phyloP scores from a whole-genome alignment of 92 coral and sea anemone genomes.

The Epizoanthus fatuus region DNA sequence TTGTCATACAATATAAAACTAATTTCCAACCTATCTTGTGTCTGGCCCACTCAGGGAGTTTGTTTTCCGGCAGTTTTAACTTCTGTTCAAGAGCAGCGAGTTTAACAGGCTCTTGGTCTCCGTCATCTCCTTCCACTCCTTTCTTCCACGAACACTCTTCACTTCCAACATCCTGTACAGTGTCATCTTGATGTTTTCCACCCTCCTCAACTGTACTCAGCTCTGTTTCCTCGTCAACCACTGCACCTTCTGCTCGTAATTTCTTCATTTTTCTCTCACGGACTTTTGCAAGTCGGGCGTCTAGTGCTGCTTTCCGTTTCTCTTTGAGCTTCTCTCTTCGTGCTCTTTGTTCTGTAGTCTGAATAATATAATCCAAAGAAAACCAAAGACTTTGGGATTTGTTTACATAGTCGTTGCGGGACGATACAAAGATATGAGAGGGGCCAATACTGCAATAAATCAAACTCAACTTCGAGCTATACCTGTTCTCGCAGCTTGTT shows the following conservation, averaged over 20 bases:
- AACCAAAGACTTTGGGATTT: background rate
- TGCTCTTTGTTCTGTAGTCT: conserved; percentile 94
- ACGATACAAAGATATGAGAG: background rate
- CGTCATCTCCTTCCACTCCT: conserved; percentile 7
- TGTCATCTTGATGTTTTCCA: conserved; percentile 12
- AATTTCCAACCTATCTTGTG: conserved; percentile 76
- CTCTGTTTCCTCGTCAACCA: conserved; percentile 18
- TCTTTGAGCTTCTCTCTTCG: conserved; percentile 91
- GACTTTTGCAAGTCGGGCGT: conserved; percentile 95
- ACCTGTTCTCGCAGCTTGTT: conserved; percentile 94
- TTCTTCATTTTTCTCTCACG: conserved; percentile 86
- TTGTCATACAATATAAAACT: too few relatives aligned
- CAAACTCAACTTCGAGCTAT: background rate
- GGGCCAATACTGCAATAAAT: background rate
- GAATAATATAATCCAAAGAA: background rate
- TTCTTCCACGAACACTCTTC: conserved; percentile 11
- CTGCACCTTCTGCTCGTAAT: conserved; percentile 70
- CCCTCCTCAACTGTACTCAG: conserved; percentile 12
- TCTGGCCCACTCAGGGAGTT: conserved; percentile 86
- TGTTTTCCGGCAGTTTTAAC: conserved; percentile 13
- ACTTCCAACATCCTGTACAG: conserved; percentile 13
- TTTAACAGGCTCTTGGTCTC: background rate
- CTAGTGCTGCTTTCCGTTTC: conserved; percentile 94
- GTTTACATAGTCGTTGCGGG: background rate
- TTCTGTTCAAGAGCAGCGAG: background rate